Evolutionary conservation across 2,113 vertebrate species (phyloP).

Genomic region (Centropus unirufus): DNA sequence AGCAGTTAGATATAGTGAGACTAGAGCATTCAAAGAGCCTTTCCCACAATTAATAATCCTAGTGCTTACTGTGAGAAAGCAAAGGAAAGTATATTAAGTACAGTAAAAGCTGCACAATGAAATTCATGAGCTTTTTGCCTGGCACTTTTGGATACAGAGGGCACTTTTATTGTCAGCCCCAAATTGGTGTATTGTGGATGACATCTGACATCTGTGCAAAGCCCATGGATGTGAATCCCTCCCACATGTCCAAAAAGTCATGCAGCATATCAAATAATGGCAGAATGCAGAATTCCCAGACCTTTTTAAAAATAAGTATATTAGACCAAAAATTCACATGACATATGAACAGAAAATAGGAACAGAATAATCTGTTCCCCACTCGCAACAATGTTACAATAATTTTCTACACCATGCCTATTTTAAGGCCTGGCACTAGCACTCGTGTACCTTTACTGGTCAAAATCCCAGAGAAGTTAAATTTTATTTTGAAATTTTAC

Average conservation of each 20-base stretch:
- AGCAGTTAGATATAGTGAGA: neutral
- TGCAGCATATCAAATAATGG: neutral
- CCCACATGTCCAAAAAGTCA: neutral
- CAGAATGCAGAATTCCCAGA: neutral
- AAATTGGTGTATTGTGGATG: neutral
- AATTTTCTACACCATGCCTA: neutral
- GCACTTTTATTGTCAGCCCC: conserved; percentile 4
- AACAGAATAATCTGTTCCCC: neutral
- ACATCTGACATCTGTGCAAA: conserved; percentile 41
- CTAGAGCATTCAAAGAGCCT: neutral
- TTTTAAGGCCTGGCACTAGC: neutral
- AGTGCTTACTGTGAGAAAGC: neutral
- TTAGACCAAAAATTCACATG: neutral
- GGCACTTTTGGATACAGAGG: neutral
- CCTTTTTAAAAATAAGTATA: neutral
- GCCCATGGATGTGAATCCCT: neutral
- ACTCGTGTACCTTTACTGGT: neutral
- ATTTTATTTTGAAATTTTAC: neutral
- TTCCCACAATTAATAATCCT: conserved; percentile 7
- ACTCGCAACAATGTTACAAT: neutral
- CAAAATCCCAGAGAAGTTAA: neutral
- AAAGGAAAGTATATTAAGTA: neutral
- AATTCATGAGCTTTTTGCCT: neutral
- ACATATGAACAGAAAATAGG: neutral
- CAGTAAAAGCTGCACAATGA: neutral